Evolutionary conservation across 2,113 vertebrate genomes (phyloP).

Genomic region (Pyxicephalus adspersus): DNA sequence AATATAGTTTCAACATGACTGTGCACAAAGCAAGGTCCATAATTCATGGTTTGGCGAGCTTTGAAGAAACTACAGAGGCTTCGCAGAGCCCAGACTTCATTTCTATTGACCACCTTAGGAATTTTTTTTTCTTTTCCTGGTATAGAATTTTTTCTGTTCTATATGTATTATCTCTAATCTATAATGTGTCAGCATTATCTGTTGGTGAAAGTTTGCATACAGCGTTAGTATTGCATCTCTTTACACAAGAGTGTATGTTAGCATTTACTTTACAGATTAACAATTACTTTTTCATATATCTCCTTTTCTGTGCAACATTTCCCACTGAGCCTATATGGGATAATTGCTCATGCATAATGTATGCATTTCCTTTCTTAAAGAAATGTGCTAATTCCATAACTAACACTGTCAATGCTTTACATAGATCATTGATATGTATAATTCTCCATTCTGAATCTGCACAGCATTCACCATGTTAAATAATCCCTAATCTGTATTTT

Average conservation of each 20-base stretch:
- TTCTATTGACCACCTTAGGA: too few species aligned
- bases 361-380: slow-evolving; percentile 13
- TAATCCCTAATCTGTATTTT: neutral
- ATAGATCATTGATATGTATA: slow-evolving; percentile 29
- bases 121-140: neutral
- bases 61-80: too few species aligned
- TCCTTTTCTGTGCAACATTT: slow-evolving; percentile 12
- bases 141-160: neutral
- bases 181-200: slow-evolving; percentile 1
- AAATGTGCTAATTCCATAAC: slow-evolving; percentile 25
- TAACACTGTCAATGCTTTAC: slow-evolving; percentile 24
- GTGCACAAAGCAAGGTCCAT: too few species aligned
- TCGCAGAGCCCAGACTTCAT: too few species aligned
- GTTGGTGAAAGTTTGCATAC: neutral
- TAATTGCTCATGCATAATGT: slow-evolving; percentile 29
- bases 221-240: neutral
- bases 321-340: slow-evolving; percentile 25
- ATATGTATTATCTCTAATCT: neutral
- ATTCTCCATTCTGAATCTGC: neutral
- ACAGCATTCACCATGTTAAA: neutral
- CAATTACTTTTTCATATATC: slow-evolving; percentile 12
- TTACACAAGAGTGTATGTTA: slow-evolving; percentile 6
- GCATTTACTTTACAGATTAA: slow-evolving; percentile 13
- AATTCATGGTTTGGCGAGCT: too few species aligned
- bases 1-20: too few species aligned